Evolutionary conservation across 2,113 vertebrate genomes (phyloP).

Genomic region (Alectura lathami): DNA sequence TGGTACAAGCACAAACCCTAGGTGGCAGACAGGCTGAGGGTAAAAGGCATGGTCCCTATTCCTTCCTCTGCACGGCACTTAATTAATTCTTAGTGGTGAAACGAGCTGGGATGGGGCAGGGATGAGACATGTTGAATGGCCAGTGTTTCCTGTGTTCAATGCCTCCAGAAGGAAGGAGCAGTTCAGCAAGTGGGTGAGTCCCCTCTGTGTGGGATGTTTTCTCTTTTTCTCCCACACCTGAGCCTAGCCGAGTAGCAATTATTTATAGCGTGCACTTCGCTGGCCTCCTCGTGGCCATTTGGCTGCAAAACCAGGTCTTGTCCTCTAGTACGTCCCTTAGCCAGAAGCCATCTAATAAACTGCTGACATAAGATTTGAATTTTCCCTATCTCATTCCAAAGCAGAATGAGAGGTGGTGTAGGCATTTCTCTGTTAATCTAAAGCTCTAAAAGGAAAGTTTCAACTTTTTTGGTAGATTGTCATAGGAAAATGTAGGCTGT

Average conservation of each 20-base stretch:
- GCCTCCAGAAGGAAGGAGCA: background rate
- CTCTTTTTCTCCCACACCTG: background rate
- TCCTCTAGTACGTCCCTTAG: background rate
- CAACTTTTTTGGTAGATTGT: background rate
- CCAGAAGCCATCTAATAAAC: background rate
- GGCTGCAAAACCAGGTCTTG: background rate
- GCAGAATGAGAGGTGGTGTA: background rate
- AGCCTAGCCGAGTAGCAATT: background rate
- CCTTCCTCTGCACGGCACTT: background rate
- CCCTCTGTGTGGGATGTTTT: background rate
- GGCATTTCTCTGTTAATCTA: background rate
- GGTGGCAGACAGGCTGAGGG: background rate
- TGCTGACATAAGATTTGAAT: background rate
- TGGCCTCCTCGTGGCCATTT: background rate
- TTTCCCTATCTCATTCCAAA: background rate
- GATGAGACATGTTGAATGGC: background rate
- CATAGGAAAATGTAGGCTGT: background rate
- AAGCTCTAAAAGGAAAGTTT: background rate
- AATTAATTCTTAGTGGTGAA: background rate
- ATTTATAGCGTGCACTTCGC: background rate
- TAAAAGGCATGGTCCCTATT: background rate
- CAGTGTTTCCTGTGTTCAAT: background rate
- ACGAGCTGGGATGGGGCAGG: background rate
- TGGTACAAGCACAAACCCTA: background rate
- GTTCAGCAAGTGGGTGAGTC: background rate